Base-by-base conservation (phyloP, 1,140 invertebrate species). In the Chironomus tepperi region DNA sequence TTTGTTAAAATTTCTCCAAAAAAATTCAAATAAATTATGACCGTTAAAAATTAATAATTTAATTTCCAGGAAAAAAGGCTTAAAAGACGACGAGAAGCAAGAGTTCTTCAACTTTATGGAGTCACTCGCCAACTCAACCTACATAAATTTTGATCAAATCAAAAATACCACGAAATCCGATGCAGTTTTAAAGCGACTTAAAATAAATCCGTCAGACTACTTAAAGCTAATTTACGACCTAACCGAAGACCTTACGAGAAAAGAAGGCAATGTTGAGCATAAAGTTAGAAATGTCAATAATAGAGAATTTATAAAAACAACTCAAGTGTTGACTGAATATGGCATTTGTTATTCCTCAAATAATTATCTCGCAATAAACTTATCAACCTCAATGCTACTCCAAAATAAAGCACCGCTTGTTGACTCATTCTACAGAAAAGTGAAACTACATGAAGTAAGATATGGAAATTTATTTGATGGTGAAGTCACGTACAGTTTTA, bases 171-270 rank as follows among this genome's bases (percentile, higher is more conserved):
- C 76, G 12, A 76, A 24, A 12, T 64, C 74, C 24, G 67, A 76
- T n/a, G 70, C 72, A 8, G 5, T 19, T 67, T 16, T 19, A 5
- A n/a, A 21, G 42, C 57, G 67, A 0, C 67, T 80, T 0, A 67
- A 74, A n/a, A 75, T 82, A 1, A 73, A 77, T 16, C 80, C 81
- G 0, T 75, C 78, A 12, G 8, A 78, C 3, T 82, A 82, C 47
- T 81, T 82, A 78, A 75, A 78, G 24, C 15, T 82, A 16, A 82
- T 82, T 12, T 81, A 80, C 65, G 81, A 81, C 77, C 73, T 82
- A 1, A 80, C 81, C 0, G 74, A 57, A 12, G 79, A 82, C 43
- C 77, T 75, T 19, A 77, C 79, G 2, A 7, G 76, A 72, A 76
- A 75, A 2, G 75, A 76, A 1, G 43, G 15, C 67, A 9, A 75